Evolutionary conservation across 2,113 vertebrate genomes (phyloP).

Genomic region (Gasterosteus nipponicus): DNA sequence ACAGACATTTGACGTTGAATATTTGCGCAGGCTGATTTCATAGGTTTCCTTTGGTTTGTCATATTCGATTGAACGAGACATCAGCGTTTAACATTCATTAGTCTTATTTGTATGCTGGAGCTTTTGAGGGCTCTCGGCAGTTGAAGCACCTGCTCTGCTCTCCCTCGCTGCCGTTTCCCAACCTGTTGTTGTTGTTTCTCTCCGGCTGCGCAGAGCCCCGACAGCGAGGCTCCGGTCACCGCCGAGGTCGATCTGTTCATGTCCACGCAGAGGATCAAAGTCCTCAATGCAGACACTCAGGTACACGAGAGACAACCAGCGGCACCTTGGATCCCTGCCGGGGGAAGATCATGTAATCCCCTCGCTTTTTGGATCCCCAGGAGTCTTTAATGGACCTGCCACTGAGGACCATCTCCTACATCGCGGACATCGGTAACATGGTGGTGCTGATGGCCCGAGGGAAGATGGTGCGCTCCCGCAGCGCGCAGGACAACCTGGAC

Average conservation of each 20-base stretch:
- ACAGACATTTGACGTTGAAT: neutral
- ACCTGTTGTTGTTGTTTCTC: constrained; percentile 16
- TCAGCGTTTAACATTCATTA: neutral
- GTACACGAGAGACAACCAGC: constrained; percentile 69
- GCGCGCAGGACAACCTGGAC: constrained; percentile 91
- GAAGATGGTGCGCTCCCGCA: constrained; percentile 86
- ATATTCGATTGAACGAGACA: neutral
- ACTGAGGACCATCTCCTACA: constrained; percentile 95
- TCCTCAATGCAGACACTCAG: constrained; percentile 97
- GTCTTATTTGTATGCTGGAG: neutral
- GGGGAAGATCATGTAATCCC: neutral
- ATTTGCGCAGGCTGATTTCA: neutral
- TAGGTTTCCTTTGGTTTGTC: neutral
- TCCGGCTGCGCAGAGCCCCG: constrained; percentile 82
- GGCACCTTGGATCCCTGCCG: neutral
- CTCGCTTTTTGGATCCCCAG: constrained; percentile 67
- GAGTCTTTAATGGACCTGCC: constrained; percentile 97
- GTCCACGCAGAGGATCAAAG: constrained; percentile 98
- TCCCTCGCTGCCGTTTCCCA: neutral
- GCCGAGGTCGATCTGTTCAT: constrained; percentile 98
- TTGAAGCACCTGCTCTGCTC: neutral
- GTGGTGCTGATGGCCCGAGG: constrained; percentile 96
- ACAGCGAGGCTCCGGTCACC: constrained; percentile 86
- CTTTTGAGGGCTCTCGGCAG: neutral
- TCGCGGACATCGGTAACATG: constrained; percentile 97